Conservation (phyloP, 1,140 invertebrate species). For the Piezodorus guildinii region DNA sequence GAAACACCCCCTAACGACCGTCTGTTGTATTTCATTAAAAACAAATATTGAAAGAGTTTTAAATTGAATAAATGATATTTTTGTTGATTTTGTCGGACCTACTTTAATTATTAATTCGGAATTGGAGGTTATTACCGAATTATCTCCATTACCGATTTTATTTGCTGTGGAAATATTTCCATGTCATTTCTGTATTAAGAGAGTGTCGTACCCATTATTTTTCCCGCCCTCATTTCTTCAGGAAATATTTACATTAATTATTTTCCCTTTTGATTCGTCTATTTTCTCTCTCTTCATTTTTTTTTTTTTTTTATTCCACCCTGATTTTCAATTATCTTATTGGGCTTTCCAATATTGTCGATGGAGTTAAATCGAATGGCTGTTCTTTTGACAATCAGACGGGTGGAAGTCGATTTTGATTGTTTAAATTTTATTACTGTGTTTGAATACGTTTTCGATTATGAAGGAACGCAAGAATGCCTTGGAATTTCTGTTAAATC, state of each 20-base stretch:
- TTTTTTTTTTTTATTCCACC: too few species aligned
- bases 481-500: too few species aligned
- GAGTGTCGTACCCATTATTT: background rate
- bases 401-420: too few species aligned
- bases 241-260: constrained; percentile 4
- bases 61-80: constrained; percentile 11
- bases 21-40: constrained; percentile 5
- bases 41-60: constrained; percentile 4
- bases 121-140: constrained; percentile 6
- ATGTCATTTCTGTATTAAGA: background rate
- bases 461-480: too few species aligned
- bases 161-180: background rate
- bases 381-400: too few species aligned
- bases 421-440: too few species aligned
- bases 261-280: constrained; percentile 1
- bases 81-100: constrained; percentile 4
- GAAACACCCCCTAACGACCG: background rate
- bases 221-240: background rate
- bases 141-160: constrained; percentile 12
- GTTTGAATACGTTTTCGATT: too few species aligned
- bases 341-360: too few species aligned
- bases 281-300: background rate
- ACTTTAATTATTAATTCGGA: constrained; percentile 12
- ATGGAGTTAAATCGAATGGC: too few species aligned
- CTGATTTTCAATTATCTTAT: too few species aligned